Conservation (phyloP, 53 echinoderm and acorn worm species). For the Holothuria scabra region DNA sequence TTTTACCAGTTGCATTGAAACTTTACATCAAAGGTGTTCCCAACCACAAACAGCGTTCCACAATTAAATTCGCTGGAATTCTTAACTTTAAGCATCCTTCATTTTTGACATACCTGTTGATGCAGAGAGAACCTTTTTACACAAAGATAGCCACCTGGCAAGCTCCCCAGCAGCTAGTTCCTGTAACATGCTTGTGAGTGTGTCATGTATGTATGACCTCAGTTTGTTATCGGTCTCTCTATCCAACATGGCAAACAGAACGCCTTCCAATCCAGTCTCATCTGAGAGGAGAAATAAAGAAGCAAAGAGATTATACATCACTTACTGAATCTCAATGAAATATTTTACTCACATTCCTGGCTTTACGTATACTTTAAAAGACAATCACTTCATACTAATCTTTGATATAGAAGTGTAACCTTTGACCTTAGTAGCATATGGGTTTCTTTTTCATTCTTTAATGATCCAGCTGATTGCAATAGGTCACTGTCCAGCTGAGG, state of each 20-base stretch:
- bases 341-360: background rate
- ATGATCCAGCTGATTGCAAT: no score
- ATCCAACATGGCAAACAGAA: slow-evolving; percentile 90
- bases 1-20: no score
- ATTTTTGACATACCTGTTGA: slow-evolving; percentile 71
- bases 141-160: slow-evolving; percentile 82
- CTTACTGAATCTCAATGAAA: background rate
- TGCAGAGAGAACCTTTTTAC: slow-evolving; percentile 89
- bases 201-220: slow-evolving; percentile 88
- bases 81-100: no score
- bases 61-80: no score
- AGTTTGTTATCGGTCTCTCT: slow-evolving; percentile 87
- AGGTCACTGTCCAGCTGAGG: no score
- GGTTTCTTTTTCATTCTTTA: no score
- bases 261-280: slow-evolving; percentile 92
- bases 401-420: no score
- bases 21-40: no score
- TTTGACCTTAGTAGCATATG: no score
- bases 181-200: slow-evolving; percentile 95
- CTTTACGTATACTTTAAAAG: no score
- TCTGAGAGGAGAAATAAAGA: background rate
- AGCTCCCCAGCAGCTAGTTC: slow-evolving; percentile 84
- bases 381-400: background rate
- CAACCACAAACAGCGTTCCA: no score
- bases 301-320: background rate